phyloP scores from a whole-genome alignment of 1,140 invertebrate genomes.

The Lamellibrachia luymesi region DNA sequence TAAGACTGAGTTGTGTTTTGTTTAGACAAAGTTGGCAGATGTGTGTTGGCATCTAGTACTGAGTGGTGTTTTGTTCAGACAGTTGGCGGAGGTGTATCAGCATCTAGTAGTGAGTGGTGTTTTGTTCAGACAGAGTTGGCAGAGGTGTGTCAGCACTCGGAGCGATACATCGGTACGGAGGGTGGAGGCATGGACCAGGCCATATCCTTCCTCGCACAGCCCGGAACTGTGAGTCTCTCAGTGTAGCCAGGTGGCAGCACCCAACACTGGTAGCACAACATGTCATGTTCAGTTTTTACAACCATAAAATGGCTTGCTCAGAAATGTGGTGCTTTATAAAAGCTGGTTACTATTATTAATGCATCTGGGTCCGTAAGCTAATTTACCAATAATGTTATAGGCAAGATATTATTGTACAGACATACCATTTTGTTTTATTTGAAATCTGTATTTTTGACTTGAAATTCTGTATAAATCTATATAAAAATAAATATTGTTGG shows the following conservation, averaged over 20 bases:
- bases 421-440: no score
- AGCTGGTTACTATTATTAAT: neutral
- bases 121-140: conserved; percentile 66
- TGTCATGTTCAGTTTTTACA: neutral
- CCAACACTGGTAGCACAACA: neutral
- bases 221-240: conserved; percentile 62
- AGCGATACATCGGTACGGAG: conserved; percentile 86
- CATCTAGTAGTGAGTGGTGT: neutral
- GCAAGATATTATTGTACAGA: no score
- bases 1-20: neutral
- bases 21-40: neutral
- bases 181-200: conserved; percentile 99
- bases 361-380: no score
- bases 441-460: no score
- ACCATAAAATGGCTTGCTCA: neutral
- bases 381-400: no score
- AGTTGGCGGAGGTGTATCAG: no score
- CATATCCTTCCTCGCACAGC: conserved; percentile 87
- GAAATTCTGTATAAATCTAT: no score
- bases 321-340: neutral
- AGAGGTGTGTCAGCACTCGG: conserved; percentile 80
- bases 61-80: no score
- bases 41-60: no score
- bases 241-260: neutral
- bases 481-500: no score